Percentiles rank a stretch among this genome's conserved stretches.
These are phyloP conservation scores for Falco peregrinus DNA, from an alignment of 2,797 vertebrate genomes.

Conservation along the genomic window DNA sequence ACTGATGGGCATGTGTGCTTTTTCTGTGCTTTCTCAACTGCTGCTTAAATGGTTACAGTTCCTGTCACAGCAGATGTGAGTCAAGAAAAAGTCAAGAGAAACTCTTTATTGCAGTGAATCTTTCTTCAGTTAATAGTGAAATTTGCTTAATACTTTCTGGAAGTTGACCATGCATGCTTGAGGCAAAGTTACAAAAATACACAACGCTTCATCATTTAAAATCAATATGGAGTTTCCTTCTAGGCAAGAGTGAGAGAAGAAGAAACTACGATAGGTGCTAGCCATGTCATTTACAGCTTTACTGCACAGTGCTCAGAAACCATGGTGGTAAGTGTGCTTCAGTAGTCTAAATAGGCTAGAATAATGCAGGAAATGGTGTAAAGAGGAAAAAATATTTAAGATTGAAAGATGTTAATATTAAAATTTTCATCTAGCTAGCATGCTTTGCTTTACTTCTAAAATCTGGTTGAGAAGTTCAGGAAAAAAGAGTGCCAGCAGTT, in stretches of 20 bases:
- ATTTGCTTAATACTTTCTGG: background rate
- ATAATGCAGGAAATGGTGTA: background rate
- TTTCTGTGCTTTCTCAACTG: background rate
- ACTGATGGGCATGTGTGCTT: background rate
- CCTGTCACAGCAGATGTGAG: background rate
- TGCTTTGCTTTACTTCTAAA: background rate
- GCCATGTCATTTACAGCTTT: background rate
- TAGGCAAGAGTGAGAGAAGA: background rate
- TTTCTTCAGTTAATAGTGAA: background rate
- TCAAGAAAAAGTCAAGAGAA: background rate
- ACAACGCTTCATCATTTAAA: background rate
- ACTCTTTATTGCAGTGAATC: background rate
- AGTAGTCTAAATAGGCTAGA: background rate
- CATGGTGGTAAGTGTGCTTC: background rate
- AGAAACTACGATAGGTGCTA: background rate
- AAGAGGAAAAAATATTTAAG: slow-evolving; percentile 31
- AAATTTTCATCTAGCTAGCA: background rate
- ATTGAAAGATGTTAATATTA: background rate
- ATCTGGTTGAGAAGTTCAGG: background rate
- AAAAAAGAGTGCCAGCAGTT: background rate
- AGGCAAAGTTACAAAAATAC: background rate
- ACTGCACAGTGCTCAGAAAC: background rate
- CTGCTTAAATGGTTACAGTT: background rate
- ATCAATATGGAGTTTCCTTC: background rate
- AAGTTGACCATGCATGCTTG: background rate